Evolutionary conservation across 2,113 vertebrate genomes (phyloP).

Genomic region (Pagrus major): DNA sequence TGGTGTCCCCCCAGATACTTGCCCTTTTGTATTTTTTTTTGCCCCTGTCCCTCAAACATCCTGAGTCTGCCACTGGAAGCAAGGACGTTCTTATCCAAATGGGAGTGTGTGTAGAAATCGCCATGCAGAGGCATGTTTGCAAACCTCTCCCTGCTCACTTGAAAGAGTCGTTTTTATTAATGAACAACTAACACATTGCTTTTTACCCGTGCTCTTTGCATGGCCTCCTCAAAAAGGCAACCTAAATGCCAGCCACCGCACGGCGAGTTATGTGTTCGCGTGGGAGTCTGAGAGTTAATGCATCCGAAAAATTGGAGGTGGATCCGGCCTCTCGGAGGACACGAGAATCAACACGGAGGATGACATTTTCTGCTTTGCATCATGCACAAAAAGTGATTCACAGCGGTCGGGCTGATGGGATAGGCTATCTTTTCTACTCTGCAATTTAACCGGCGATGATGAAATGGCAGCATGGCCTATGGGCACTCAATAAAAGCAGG

Average conservation of each 20-base stretch:
- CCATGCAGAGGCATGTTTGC: constrained; percentile 36
- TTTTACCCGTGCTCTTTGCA: constrained; percentile 37
- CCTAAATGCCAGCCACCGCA: constrained; percentile 23
- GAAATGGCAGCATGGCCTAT: constrained; percentile 46
- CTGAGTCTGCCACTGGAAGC: too few relatives aligned
- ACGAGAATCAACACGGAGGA: constrained; percentile 7
- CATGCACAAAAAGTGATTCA: constrained; percentile 46
- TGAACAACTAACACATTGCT: constrained; percentile 33
- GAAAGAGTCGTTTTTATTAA: constrained; percentile 38
- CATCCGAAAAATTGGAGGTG: constrained; percentile 44
- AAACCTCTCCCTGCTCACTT: constrained; percentile 35
- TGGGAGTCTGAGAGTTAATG: constrained; percentile 40
- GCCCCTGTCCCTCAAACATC: too few relatives aligned
- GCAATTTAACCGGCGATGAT: constrained; percentile 45
- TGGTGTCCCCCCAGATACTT: too few relatives aligned
- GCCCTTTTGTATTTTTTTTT: too few relatives aligned
- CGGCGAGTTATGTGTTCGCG: neutral
- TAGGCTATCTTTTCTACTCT: constrained; percentile 47
- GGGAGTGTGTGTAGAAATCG: constrained; percentile 31
- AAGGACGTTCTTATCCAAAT: neutral
- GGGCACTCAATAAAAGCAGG: constrained; percentile 24
- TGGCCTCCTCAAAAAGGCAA: constrained; percentile 32
- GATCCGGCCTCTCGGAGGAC: constrained; percentile 32
- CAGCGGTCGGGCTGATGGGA: constrained; percentile 33
- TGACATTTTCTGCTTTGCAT: constrained; percentile 63